phyloP scores from a whole-genome alignment of 2,888 invertebrate genomes.

The Agrypnus murinus region DNA sequence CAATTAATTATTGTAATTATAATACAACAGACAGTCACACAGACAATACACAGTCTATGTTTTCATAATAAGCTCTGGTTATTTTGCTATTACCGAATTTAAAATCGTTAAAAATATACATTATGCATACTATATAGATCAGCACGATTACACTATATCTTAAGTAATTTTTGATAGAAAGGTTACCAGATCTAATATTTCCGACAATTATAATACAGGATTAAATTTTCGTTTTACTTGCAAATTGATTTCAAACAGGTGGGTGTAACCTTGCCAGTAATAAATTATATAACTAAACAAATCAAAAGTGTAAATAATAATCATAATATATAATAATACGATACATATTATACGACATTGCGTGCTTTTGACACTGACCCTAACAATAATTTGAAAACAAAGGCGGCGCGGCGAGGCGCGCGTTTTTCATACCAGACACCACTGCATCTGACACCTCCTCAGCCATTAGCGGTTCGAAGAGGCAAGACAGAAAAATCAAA shows the following conservation, averaged over 20 bases:
- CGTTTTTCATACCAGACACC: constrained; percentile 25
- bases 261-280: neutral
- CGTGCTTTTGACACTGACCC: constrained; percentile 27
- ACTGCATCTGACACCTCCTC: neutral
- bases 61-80: too few species aligned
- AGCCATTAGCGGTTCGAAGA: constrained; percentile 17
- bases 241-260: neutral
- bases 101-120: too few species aligned
- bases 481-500: neutral
- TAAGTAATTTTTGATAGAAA: too few species aligned
- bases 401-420: constrained; percentile 14
- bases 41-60: too few species aligned
- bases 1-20: too few species aligned
- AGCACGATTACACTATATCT: too few species aligned
- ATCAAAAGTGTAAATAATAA: constrained; percentile 17
- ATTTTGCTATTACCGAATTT: too few species aligned
- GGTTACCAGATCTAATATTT: too few species aligned
- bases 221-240: constrained; percentile 3
- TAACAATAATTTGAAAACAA: constrained; percentile 18
- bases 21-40: too few species aligned
- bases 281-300: constrained; percentile 9
- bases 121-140: too few species aligned
- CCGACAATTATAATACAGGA: too few species aligned
- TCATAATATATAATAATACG: too few species aligned
- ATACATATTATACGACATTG: neutral